A percentile compares a stretch with the other conserved stretches of the same genome.
Conservation (phyloP, 2,797 vertebrate species). For the Rhynchonycteris naso region DNA sequence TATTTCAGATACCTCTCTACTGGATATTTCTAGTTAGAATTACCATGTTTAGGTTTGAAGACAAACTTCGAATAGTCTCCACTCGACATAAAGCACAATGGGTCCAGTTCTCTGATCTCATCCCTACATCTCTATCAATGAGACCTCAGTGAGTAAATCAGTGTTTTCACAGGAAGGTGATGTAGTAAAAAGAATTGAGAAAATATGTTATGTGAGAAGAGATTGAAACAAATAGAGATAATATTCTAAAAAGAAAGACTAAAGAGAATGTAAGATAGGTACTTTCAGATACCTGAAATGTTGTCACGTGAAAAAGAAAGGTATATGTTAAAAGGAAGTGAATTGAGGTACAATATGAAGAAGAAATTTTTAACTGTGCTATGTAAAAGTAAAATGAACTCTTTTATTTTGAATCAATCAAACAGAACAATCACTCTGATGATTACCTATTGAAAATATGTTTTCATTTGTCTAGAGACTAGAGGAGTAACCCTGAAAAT, state of each 20-base stretch:
- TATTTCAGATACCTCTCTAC: background rate
- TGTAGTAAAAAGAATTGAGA: background rate
- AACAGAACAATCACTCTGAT: background rate
- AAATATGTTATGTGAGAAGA: background rate
- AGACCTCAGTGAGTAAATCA: background rate
- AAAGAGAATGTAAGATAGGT: background rate
- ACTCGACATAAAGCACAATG: background rate
- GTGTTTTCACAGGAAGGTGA: background rate
- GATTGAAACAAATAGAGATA: background rate
- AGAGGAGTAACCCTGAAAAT: background rate
- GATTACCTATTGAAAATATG: background rate
- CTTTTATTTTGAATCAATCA: background rate
- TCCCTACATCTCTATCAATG: background rate
- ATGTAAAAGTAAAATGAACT: background rate
- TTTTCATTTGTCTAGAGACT: background rate
- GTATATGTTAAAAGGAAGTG: background rate
- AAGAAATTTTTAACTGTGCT: background rate
- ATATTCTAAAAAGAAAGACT: background rate
- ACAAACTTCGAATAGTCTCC: background rate
- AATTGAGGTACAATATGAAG: background rate
- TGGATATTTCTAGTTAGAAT: background rate
- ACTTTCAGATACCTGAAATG: background rate
- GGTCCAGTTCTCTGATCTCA: background rate
- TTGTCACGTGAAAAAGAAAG: background rate
- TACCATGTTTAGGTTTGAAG: background rate